Evolutionary conservation across 2,113 vertebrate species (phyloP).

Genomic region (Thalassarche chlororhynchos): DNA sequence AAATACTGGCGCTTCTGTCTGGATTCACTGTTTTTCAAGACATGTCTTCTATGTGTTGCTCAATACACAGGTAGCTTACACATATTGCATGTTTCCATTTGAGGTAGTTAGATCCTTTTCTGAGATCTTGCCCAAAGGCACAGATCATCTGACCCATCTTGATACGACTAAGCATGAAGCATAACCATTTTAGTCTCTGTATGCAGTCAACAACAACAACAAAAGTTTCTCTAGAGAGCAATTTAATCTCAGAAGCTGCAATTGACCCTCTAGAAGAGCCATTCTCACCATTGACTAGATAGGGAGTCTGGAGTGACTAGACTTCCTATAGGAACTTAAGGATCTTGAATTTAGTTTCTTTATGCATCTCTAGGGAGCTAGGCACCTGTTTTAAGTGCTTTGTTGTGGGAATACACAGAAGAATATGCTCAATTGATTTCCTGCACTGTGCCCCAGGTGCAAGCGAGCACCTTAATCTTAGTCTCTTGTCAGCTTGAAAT

Average conservation of each 20-base stretch:
- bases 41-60: not conserved
- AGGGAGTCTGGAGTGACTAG: not conserved
- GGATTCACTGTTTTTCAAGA: not conserved
- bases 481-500: not conserved
- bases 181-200: not conserved
- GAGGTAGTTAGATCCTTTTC: not conserved
- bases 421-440: not conserved
- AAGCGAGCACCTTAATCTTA: not conserved
- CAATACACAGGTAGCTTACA: not conserved
- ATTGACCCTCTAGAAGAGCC: not conserved
- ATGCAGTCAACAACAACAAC: not conserved
- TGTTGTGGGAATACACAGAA: not conserved
- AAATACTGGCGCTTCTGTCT: not conserved
- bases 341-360: not conserved
- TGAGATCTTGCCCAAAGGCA: not conserved
- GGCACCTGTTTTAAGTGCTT: not conserved
- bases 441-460: not conserved
- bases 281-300: not conserved
- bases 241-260: not conserved
- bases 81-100: not conserved
- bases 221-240: not conserved
- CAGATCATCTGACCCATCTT: not conserved
- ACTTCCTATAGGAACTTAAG: not conserved
- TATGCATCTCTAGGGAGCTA: not conserved
- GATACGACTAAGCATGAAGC: not conserved